Evolutionary conservation across 2,797 vertebrate genomes (phyloP), one percentile per base, ranked within the genome.

Genomic region (Alca torda): DNA sequence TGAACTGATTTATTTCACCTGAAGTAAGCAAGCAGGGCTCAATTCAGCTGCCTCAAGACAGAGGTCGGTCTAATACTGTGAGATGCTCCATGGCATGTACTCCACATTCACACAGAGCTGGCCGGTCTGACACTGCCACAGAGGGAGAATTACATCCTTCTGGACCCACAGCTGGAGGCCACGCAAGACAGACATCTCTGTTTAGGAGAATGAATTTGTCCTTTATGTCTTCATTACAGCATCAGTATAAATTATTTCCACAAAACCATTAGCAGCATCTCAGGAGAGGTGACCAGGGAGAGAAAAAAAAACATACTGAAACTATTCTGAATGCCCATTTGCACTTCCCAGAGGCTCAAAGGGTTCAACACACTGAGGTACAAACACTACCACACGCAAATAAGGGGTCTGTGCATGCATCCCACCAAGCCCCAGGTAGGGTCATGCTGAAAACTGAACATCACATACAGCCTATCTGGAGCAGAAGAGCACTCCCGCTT

Each of bases 91-190:
- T 0, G 3, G 68, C 67, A 79, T 84, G 89, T 85, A 82, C 73
- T 84, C 35, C 46, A 54, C 26, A 25, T 54, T 87, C 89, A 76
- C 59, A 37, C 37, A 72, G 9, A 76, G 59, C 50, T 84, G 67
- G 74, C 39, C 65, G 33, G 78, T 87, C 74, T 94, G 70, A 87
- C 74, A 79, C 37, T 33, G 53, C 65, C 50, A 61, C 4, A 1
- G 67, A 89, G 3, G 14, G 77, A 90, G 86, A 93, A 89, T 54
- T 76, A 70, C 35, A 75, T 78, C 81, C 70, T 95, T 82, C 63
- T 89, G 91, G 74, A 83, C 84, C 70, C 74, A 84, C 91, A 93
- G 89, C 81, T 87, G 87, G 84, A 92, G 43, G 65, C 70, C 81
- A 79, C 5, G 4, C 24, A 89, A 37, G 70, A 87, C 78, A 84